Evolutionary conservation across 1,140 invertebrate genomes (phyloP), one percentile per base, ranked within the genome.

Genomic region (Calliopsis andreniformis): DNA sequence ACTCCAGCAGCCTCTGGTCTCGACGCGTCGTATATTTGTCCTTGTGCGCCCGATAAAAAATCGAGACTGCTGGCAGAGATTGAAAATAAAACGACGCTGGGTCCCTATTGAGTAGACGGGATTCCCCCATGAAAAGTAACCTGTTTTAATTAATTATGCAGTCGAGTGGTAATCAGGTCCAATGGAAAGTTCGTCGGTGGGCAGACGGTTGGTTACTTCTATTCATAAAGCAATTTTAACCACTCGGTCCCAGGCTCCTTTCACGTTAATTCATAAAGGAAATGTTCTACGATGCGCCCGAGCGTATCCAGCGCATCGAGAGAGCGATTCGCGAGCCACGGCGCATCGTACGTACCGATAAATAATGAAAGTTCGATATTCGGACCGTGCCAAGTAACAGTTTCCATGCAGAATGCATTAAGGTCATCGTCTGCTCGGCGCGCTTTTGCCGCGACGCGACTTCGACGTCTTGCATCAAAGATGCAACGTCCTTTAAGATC

Each of bases 341-440:
- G 3, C 23, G 23, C 6, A n/a, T n/a, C 30, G 12, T 16, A 14
- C 47, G 28, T 55, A 23, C 28, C 39, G 35, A 66, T 66, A 73
- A 73, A 73, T 66, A 66, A 73, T 73, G 66, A 18, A 42, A 39
- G 23, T 35, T 69, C 78, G 71, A 81, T 80, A 76, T 53, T 18
- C 49, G 73, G 35, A 63, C 64, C 43, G 43, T 35, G 23, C 59
- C 42, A 63, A 32, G 28, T 20, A 53, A 47, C 72, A 39, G 53
- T 81, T 68, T 76, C 62, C 79, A 76, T 81, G 25, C 30, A 35
- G 66, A 76, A 56, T 63, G 70, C 62, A 76, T 76, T 63, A 61
- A 80, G 70, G 78, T 51, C 78, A 47, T 56, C 47, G 79, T 55
- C 56, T 20, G 55, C 64, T 70, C 56, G 14, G 39, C 45, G 42